Conservation (phyloP, 2,113 vertebrate genomes). For the Eretmochelys imbricata region DNA sequence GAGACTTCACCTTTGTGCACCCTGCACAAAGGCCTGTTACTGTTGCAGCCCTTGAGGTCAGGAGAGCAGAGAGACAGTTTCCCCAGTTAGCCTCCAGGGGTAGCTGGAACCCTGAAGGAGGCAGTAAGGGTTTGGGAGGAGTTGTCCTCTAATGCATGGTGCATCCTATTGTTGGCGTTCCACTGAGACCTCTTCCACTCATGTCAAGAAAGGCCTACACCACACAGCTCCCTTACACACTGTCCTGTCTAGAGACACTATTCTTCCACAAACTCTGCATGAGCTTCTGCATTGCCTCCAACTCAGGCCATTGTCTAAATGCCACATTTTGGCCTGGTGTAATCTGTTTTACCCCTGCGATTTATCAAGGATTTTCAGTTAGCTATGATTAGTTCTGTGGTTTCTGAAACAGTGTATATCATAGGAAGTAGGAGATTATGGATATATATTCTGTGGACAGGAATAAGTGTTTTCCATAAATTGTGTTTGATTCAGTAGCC, state of each 20-base stretch:
- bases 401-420: background rate
- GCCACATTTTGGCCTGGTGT: background rate
- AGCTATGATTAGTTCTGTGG: background rate
- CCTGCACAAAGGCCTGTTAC: background rate
- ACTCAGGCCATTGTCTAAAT: background rate
- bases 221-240: background rate
- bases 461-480: background rate
- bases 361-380: constrained; percentile 22
- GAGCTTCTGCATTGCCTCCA: background rate
- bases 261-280: background rate
- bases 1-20: no score
- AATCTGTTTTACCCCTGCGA: background rate
- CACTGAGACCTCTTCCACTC: no score
- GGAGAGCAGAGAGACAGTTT: background rate
- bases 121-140: no score
- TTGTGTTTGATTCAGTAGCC: background rate
- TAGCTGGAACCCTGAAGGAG: background rate
- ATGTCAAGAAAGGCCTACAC: background rate
- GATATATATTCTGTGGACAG: background rate
- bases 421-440: background rate
- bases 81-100: no score
- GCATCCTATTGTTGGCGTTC: no score
- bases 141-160: no score
- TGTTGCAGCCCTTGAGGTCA: background rate
- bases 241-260: background rate